Conservation (phyloP, 2,797 vertebrate genomes). For the Meriones psammophilus region DNA sequence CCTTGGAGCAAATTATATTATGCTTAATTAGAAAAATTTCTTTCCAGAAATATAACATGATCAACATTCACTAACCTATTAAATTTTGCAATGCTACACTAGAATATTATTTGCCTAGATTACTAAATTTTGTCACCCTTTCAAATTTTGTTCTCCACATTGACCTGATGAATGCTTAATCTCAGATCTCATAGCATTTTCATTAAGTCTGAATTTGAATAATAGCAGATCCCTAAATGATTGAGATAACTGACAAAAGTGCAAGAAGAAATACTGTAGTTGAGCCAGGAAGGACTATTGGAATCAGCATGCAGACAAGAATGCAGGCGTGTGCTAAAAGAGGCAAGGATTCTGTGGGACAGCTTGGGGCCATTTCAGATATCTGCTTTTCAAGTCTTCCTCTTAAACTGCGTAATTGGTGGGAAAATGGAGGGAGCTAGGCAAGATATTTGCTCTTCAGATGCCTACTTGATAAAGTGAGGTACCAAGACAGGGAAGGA, state of each 20-base stretch:
- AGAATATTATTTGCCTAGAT: conserved; percentile 41
- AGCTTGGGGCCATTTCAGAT: not conserved
- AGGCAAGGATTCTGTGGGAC: not conserved
- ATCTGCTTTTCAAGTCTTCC: not conserved
- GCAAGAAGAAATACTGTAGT: not conserved
- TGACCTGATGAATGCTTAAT: not conserved
- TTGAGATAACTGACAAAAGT: not conserved
- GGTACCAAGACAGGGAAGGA: not conserved
- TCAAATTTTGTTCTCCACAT: conserved; percentile 15
- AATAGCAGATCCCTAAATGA: not conserved
- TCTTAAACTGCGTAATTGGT: not conserved
- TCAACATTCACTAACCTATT: not conserved
- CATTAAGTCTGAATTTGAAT: not conserved
- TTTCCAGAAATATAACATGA: conserved; percentile 38
- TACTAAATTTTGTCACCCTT: not conserved
- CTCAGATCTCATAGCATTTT: not conserved
- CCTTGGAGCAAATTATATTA: not conserved
- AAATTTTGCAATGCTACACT: conserved; percentile 47
- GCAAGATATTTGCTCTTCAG: not conserved
- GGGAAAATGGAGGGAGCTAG: not conserved
- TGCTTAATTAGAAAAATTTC: not conserved
- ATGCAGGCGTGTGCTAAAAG: not conserved
- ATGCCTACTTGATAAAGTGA: not conserved
- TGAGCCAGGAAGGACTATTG: not conserved
- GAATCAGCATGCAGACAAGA: rapidly evolving